Evolutionary conservation across 2,888 invertebrate genomes (phyloP), one percentile per base, ranked within the genome.

Genomic region (Mythimna pallens): DNA sequence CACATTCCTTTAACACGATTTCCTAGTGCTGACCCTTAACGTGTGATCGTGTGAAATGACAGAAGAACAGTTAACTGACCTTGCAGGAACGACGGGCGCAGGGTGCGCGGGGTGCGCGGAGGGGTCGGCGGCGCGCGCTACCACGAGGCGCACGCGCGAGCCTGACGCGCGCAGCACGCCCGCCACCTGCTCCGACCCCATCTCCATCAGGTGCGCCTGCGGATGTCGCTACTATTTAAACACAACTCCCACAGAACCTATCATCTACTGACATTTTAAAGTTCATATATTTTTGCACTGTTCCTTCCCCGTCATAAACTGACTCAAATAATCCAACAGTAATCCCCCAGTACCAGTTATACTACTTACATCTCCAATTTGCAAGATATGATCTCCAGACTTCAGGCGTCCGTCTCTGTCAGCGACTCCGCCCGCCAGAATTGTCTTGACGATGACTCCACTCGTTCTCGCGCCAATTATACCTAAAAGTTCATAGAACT

Each of bases 401-500:
- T 98, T 98, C 65, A 99, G 97, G 65, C 99, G 97, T n/a, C 99
- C 99, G 96, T 99, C 99, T 86, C 99, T 97, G 94, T 99, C 99
- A 12, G 99, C 99, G 5, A 99, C 99, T 69, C 99, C 99, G 9
- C 99, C 99, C 0, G 99, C 99, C 76, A 99, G 96, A 86, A 99
- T 99, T 22, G 99, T 99, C 94, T 99, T 99, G 20, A 99, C 99
- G 81, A 99, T 99, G n/a, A 99, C 99, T 9, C 99, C 99, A 84
- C 99, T 99, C 85, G 99, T 99, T 87, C 99, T 97, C 65, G 98
- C 99, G 36, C 99, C 99, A 90, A 99, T 99, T 89, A 99, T 99
- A 77, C 99, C 96, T 96, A 73, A 47, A 85, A 40, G 57, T 67
- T 66, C 30, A 69, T 30, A 58, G 14, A 63, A 30, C 30, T 66